Evolutionary conservation across 2,888 invertebrate species (phyloP).

Genomic region (Notodonta dromedarius): DNA sequence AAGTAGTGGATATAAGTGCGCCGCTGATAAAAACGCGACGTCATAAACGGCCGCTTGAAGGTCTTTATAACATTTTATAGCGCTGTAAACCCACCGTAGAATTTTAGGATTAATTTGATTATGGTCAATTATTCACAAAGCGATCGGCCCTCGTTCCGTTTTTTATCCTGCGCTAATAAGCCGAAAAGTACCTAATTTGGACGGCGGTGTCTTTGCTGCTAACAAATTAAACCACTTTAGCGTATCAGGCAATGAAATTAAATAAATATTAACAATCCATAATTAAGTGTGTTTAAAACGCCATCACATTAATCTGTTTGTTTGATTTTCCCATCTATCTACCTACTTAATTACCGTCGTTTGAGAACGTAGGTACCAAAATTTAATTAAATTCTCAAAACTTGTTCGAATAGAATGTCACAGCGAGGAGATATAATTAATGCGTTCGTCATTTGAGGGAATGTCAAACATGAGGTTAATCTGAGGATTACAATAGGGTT

Average conservation of each 20-base stretch:
- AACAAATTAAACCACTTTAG: conserved; percentile 83
- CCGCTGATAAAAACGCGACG: conserved; percentile 60
- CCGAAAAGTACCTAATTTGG: conserved; percentile 81
- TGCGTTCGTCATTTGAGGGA: conserved; percentile 40
- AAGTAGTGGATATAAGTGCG: conserved; percentile 24
- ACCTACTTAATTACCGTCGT: conserved; percentile 42
- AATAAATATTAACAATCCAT: conserved; percentile 82
- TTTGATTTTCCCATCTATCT: conserved; percentile 54
- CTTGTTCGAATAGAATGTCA: conserved; percentile 36
- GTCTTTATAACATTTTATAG: conserved; percentile 81
- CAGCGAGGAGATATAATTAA: conserved; percentile 35
- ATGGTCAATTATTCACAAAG: conserved; percentile 83
- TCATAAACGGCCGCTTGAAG: conserved; percentile 74
- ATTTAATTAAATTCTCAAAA: conserved; percentile 27
- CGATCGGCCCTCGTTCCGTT: conserved; percentile 73
- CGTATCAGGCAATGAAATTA: conserved; percentile 77
- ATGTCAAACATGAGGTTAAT: conserved; percentile 55
- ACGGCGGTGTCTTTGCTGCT: conserved; percentile 80
- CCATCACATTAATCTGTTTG: conserved; percentile 59
- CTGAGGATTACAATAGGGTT: conserved; percentile 61
- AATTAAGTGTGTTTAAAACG: conserved; percentile 78
- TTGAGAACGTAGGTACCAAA: conserved; percentile 29
- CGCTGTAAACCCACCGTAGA: conserved; percentile 83
- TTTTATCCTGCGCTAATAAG: conserved; percentile 80
- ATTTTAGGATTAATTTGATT: conserved; percentile 84